Percentiles rank a stretch among this genome's conserved stretches.
Evolutionary conservation across 2,797 vertebrate species (phyloP).

Genomic region (Crenuchus spilurus): DNA sequence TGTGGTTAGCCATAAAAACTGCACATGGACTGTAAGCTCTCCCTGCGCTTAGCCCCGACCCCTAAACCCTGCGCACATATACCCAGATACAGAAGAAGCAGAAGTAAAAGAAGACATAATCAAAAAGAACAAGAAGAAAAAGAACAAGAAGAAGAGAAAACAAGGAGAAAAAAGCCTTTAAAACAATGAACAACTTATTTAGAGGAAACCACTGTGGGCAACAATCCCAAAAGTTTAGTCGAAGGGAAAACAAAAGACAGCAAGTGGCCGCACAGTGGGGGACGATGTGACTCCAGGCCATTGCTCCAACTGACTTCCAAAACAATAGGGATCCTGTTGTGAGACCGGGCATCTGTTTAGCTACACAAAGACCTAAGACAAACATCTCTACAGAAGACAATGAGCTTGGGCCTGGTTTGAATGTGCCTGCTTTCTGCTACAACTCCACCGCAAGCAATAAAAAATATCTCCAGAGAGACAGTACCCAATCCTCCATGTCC

Average conservation of each 20-base stretch:
- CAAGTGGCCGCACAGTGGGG: slow-evolving; percentile 58
- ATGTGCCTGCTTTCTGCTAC: background rate
- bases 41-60: slow-evolving; percentile 57
- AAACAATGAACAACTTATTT: slow-evolving; percentile 63
- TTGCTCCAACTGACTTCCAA: slow-evolving; percentile 64
- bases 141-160: slow-evolving; percentile 16
- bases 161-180: slow-evolving; percentile 45
- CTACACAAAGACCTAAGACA: slow-evolving; percentile 65
- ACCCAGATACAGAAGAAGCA: slow-evolving; percentile 40
- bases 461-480: slow-evolving; percentile 41
- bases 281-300: slow-evolving; percentile 64
- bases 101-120: slow-evolving; percentile 61
- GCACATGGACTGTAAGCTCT: slow-evolving; percentile 65
- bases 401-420: slow-evolving; percentile 63
- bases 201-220: slow-evolving; percentile 70
- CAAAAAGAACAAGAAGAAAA: slow-evolving; percentile 18
- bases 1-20: slow-evolving; percentile 78
- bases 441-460: slow-evolving; percentile 52
- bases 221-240: slow-evolving; percentile 65
- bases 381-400: slow-evolving; percentile 72
- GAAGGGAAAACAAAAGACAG: slow-evolving; percentile 63
- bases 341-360: slow-evolving; percentile 57
- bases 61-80: slow-evolving; percentile 31
- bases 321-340: slow-evolving; percentile 72
- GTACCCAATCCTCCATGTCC: background rate